Evolutionary conservation across 2,888 invertebrate species (phyloP).

Genomic region (Hylaea fasciaria): DNA sequence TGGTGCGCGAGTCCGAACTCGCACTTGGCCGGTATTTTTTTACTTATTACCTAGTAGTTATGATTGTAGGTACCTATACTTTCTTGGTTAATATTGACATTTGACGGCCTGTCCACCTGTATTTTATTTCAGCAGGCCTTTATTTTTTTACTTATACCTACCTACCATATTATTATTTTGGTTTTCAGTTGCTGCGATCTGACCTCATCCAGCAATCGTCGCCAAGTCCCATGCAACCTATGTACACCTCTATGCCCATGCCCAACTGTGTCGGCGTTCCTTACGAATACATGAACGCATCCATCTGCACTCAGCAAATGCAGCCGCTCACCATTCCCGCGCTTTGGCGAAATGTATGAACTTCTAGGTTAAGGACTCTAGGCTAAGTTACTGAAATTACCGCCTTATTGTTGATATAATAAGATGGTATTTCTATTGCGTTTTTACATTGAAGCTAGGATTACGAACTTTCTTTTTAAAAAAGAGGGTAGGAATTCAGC

Average conservation of each 20-base stretch:
- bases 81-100: too few relatives aligned
- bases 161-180: neutral
- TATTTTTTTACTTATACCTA: too few relatives aligned
- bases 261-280: slow-evolving; percentile 54
- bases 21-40: too few relatives aligned
- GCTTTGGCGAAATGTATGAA: slow-evolving; percentile 62
- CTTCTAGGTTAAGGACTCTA: slow-evolving; percentile 15
- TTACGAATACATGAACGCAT: slow-evolving; percentile 57
- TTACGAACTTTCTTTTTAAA: slow-evolving; percentile 43
- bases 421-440: slow-evolving; percentile 6
- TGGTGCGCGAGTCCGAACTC: too few relatives aligned
- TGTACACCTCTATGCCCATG: slow-evolving; percentile 56
- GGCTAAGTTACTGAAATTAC: slow-evolving; percentile 15
- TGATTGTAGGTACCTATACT: too few relatives aligned
- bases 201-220: slow-evolving; percentile 59
- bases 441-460: slow-evolving; percentile 24
- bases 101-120: too few relatives aligned
- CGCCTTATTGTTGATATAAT: slow-evolving; percentile 26
- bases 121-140: too few relatives aligned
- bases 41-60: too few relatives aligned
- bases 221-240: slow-evolving; percentile 47
- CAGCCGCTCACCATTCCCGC: slow-evolving; percentile 55
- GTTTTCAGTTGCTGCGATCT: slow-evolving; percentile 59
- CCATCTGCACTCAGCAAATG: slow-evolving; percentile 56
- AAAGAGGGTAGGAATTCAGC: slow-evolving; percentile 37